Conservation (phyloP, 2,113 vertebrate species). For the Aphyosemion australe region DNA sequence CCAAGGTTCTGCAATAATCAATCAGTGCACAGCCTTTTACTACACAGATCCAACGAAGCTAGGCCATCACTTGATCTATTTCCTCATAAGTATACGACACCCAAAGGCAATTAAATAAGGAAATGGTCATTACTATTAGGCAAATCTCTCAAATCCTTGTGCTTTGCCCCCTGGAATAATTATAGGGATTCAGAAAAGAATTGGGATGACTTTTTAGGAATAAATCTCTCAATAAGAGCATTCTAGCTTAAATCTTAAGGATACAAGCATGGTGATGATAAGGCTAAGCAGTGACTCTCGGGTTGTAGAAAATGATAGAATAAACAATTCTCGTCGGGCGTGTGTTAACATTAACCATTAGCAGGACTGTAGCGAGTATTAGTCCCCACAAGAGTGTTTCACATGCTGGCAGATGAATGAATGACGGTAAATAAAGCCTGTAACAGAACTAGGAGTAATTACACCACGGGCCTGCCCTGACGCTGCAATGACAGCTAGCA, state of each 20-base stretch:
- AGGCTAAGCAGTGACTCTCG: constrained; percentile 31
- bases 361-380: background rate
- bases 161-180: constrained; percentile 2
- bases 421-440: background rate
- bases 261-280: constrained; percentile 36
- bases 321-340: background rate
- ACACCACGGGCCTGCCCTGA: constrained; percentile 53
- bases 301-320: constrained; percentile 46
- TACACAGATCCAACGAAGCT: constrained; percentile 15
- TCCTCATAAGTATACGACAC: constrained; percentile 6
- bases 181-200: constrained; percentile 39
- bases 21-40: constrained; percentile 13
- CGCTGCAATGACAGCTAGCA: constrained; percentile 66
- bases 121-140: constrained; percentile 8
- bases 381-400: background rate
- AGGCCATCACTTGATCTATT: constrained; percentile 30
- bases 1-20: constrained; percentile 31
- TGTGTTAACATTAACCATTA: background rate
- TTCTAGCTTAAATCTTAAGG: constrained; percentile 24
- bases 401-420: background rate
- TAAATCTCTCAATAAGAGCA: constrained; percentile 16
- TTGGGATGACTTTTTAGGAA: constrained; percentile 26
- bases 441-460: constrained; percentile 19
- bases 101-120: constrained; percentile 8
- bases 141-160: constrained; percentile 2